These are phyloP conservation scores for Chrysopilus asiliformis DNA, from an alignment of 2,888 invertebrate genomes.

Conservation along the genomic window DNA sequence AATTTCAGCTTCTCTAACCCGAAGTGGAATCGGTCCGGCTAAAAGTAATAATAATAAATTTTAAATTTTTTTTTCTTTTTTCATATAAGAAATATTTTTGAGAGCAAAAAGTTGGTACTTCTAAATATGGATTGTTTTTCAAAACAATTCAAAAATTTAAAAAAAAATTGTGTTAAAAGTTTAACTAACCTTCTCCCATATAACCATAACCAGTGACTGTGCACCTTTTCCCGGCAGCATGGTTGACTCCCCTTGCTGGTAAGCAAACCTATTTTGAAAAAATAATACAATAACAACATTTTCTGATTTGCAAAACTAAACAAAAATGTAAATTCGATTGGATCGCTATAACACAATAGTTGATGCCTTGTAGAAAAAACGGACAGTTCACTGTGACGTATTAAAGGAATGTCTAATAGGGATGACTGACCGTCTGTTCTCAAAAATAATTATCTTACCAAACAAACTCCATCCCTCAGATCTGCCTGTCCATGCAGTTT, in stretches of 20 bases:
- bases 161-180: neutral
- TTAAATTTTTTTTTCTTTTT: slow-evolving; percentile 10
- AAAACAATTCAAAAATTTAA: no score
- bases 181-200: slow-evolving; percentile 70
- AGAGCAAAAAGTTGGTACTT: no score
- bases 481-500: slow-evolving; percentile 82
- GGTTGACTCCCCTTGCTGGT: slow-evolving; percentile 77
- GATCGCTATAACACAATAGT: slow-evolving; percentile 2
- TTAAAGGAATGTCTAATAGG: neutral
- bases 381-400: neutral
- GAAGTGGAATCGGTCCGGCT: slow-evolving; percentile 80
- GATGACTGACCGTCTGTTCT: neutral
- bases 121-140: no score
- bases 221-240: slow-evolving; percentile 80
- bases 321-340: no score
- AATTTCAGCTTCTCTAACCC: slow-evolving; percentile 80
- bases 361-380: no score
- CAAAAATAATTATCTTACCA: slow-evolving; percentile 22
- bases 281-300: no score
- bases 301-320: no score
- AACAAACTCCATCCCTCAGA: slow-evolving; percentile 61
- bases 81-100: no score
- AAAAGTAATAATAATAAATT: neutral
- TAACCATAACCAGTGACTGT: slow-evolving; percentile 91
- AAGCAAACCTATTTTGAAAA: slow-evolving; percentile 53